These are phyloP conservation scores for Nomada flava DNA, from an alignment of 2,888 invertebrate species.

Conservation along the genomic window DNA sequence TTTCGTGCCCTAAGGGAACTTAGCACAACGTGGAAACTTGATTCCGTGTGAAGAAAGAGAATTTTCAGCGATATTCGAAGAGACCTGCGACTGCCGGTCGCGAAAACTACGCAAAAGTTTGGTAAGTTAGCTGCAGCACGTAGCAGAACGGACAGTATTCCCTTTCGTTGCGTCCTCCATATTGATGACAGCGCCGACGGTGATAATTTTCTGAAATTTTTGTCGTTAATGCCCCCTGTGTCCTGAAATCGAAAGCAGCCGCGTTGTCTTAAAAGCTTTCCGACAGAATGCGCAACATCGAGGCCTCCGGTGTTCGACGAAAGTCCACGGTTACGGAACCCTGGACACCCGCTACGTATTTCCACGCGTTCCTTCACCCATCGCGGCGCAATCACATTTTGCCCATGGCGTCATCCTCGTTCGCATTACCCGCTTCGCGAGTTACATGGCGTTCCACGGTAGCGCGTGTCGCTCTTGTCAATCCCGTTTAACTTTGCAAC, in stretches of 20 bases:
- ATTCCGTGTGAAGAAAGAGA: constrained; percentile 39
- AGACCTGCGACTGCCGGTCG: constrained; percentile 40
- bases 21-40: constrained; percentile 40
- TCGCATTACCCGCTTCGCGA: constrained; percentile 57
- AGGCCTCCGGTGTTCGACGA: constrained; percentile 65
- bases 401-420: constrained; percentile 66
- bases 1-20: constrained; percentile 34
- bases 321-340: constrained; percentile 61
- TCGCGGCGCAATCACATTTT: constrained; percentile 45
- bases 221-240: constrained; percentile 88
- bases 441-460: constrained; percentile 60
- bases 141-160: constrained; percentile 70
- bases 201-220: constrained; percentile 89
- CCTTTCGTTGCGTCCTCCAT: constrained; percentile 83
- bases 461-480: constrained; percentile 47
- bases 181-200: constrained; percentile 89
- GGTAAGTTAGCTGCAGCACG: constrained; percentile 67
- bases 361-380: constrained; percentile 59
- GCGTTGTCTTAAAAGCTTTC: constrained; percentile 81
- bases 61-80: constrained; percentile 55
- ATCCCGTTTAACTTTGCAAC: constrained; percentile 28
- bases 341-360: constrained; percentile 55
- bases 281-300: constrained; percentile 82
- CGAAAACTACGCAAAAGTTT: constrained; percentile 44
- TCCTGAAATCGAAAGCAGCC: constrained; percentile 84